These are phyloP conservation scores for Mus spicilegus DNA, from an alignment of 2,113 vertebrate genomes.

Conservation along the genomic window DNA sequence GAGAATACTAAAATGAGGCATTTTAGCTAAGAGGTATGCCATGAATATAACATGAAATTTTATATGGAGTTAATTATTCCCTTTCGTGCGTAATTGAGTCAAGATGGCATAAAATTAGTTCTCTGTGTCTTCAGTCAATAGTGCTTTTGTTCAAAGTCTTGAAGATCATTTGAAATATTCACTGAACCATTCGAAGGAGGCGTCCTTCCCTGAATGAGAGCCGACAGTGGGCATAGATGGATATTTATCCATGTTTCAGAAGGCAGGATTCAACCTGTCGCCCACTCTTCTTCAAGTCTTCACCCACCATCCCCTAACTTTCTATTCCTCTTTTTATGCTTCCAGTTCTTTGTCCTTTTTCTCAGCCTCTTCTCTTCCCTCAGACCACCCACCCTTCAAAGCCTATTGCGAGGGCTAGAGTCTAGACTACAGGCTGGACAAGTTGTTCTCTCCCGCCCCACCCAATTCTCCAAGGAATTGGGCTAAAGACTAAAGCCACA, in stretches of 20 bases:
- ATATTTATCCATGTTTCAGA: slow-evolving; percentile 1
- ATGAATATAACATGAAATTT: slow-evolving; percentile 68
- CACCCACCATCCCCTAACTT: not conserved
- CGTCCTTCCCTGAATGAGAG: slow-evolving; percentile 8
- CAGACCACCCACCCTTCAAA: not conserved
- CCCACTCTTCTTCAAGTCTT: not conserved
- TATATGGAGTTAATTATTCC: slow-evolving; percentile 60
- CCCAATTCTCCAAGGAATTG: not conserved
- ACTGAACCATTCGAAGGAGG: slow-evolving; percentile 24
- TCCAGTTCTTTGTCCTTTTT: not conserved
- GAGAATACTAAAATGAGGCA: slow-evolving; percentile 36
- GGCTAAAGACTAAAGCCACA: not conserved
- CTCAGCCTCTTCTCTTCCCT: not conserved
- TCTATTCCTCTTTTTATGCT: not conserved
- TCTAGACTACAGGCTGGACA: not conserved
- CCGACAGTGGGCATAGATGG: not conserved
- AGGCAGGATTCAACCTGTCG: not conserved
- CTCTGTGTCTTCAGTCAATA: slow-evolving; percentile 61
- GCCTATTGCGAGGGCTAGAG: not conserved
- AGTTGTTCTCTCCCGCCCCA: not conserved
- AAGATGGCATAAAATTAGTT: slow-evolving; percentile 66
- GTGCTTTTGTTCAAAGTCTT: slow-evolving; percentile 65
- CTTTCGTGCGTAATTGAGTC: slow-evolving; percentile 56
- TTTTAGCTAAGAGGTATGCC: slow-evolving; percentile 42
- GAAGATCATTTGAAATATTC: slow-evolving; percentile 61